phyloP scores from a whole-genome alignment of 2,888 invertebrate genomes.

The Luperina testacea region DNA sequence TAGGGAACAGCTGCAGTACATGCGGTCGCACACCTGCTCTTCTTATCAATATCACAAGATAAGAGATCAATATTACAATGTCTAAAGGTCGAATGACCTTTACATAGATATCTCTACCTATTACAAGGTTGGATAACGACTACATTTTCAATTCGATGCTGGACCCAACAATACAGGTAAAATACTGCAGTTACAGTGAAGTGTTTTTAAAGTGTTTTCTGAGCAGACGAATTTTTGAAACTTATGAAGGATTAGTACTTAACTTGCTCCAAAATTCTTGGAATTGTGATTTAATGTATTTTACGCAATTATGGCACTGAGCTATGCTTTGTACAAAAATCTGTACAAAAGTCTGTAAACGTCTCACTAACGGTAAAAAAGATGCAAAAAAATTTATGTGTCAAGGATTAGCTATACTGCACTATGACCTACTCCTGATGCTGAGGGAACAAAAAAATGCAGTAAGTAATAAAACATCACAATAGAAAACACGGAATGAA shows the following conservation, averaged over 20 bases:
- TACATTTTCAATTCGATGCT: background rate
- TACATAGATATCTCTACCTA: background rate
- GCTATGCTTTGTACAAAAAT: background rate
- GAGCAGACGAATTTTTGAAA: background rate
- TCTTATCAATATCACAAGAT: slow-evolving; percentile 3
- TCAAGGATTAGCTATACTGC: background rate
- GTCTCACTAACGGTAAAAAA: background rate
- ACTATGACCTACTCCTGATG: background rate
- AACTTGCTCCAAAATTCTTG: background rate
- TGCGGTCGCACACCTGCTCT: slow-evolving; percentile 23
- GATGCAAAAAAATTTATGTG: background rate
- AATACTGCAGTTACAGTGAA: slow-evolving; percentile 6
- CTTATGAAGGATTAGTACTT: background rate
- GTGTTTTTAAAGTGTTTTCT: too few relatives aligned
- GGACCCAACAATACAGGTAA: background rate
- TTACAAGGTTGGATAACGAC: background rate
- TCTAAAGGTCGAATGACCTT: background rate
- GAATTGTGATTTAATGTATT: background rate
- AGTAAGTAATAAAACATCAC: background rate
- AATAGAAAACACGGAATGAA: background rate
- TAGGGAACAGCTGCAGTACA: slow-evolving; percentile 1
- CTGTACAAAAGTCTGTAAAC: background rate
- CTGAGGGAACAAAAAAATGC: background rate
- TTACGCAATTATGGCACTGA: background rate
- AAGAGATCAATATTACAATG: background rate